phyloP scores from a whole-genome alignment of 2,113 vertebrate genomes.

The Neopipo cinnamomea region DNA sequence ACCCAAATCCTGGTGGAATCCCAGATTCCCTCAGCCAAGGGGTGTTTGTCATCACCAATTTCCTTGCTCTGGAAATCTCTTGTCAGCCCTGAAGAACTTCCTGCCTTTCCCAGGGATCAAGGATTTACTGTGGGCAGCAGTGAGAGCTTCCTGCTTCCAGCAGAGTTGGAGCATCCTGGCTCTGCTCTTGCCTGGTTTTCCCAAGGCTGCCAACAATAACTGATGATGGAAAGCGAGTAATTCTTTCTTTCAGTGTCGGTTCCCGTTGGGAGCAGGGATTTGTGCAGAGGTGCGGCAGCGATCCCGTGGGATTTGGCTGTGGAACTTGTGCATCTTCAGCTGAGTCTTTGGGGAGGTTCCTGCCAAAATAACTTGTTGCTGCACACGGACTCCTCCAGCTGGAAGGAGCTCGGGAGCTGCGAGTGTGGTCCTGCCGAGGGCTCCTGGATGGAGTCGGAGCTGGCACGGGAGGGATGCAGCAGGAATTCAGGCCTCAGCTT shows the following conservation, averaged over 20 bases:
- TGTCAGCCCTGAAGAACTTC: background rate
- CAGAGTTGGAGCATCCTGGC: background rate
- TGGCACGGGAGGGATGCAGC: fast-evolving
- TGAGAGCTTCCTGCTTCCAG: background rate
- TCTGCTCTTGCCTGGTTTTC: background rate
- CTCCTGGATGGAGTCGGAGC: background rate
- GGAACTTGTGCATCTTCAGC: background rate
- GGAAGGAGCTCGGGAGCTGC: background rate
- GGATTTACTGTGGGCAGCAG: background rate
- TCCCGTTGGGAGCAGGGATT: background rate
- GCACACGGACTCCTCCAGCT: background rate
- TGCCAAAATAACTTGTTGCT: background rate
- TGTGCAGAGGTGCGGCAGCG: fast-evolving
- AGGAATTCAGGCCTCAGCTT: background rate
- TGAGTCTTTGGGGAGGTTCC: background rate
- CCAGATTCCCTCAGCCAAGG: fast-evolving
- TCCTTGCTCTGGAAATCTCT: background rate
- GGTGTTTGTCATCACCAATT: fast-evolving
- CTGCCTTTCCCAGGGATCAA: background rate
- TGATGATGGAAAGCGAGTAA: background rate
- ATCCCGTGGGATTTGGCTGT: background rate
- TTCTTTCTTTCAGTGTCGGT: background rate
- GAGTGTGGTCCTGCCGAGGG: fast-evolving
- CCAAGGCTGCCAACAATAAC: background rate
- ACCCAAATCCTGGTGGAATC: background rate